Evolutionary conservation across 30 jellyfish, hydroid and myxozoan species (phyloP).

Genomic region (Calvadosia cruxmelitensis): DNA sequence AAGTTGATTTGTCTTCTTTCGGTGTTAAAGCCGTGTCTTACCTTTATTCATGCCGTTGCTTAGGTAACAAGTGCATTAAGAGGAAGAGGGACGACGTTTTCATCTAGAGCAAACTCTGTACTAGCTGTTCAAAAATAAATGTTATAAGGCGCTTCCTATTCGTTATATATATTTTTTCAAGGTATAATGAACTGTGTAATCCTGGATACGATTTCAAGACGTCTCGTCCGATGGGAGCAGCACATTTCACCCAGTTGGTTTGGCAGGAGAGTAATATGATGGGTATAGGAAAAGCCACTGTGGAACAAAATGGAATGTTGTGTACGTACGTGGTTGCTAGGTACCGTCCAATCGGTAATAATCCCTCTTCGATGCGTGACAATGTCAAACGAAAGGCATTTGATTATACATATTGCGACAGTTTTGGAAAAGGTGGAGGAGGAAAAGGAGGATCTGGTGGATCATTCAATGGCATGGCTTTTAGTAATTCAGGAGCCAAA

Average conservation of each 20-base stretch:
- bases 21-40: no score
- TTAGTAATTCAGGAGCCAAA: not conserved
- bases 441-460: slow-evolving; percentile 82
- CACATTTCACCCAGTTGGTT: slow-evolving; percentile 93
- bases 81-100: no score
- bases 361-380: slow-evolving; percentile 41
- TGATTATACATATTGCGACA: slow-evolving; percentile 70
- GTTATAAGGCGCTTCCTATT: no score
- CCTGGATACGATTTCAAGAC: slow-evolving; percentile 92
- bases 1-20: no score
- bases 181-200: slow-evolving; percentile 96
- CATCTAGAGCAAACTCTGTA: no score
- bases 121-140: no score
- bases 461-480: slow-evolving; percentile 9
- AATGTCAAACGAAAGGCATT: slow-evolving; percentile 62
- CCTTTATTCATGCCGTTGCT: no score
- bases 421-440: slow-evolving; percentile 73
- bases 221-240: slow-evolving; percentile 56
- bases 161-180: slow-evolving; percentile 25
- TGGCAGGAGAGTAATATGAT: slow-evolving; percentile 67
- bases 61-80: no score
- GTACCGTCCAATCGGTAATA: slow-evolving; percentile 80
- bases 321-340: slow-evolving; percentile 91
- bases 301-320: slow-evolving; percentile 47
- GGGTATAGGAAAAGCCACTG: slow-evolving; percentile 93